Percentiles rank a stretch among this genome's conserved stretches.
Evolutionary conservation across 2,797 vertebrate genomes (phyloP).

Genomic region (Lophius americanus): DNA sequence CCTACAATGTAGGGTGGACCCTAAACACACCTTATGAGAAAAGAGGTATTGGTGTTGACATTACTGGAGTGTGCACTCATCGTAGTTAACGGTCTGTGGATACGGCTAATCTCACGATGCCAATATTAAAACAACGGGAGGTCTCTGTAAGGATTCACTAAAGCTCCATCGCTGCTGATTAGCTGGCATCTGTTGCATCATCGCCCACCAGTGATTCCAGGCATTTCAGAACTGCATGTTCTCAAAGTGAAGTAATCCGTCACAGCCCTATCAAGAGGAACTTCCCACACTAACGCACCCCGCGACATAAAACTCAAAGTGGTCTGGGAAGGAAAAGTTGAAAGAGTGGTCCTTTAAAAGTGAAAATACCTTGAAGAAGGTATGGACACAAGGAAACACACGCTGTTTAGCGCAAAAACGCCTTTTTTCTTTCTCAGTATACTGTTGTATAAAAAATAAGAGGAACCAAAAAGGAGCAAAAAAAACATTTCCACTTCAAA

Average conservation of each 20-base stretch:
- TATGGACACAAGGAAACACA: neutral
- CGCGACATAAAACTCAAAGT: conserved; percentile 45
- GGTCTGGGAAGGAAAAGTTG: conserved; percentile 32
- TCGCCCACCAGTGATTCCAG: conserved; percentile 50
- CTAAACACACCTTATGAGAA: conserved; percentile 1
- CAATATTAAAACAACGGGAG: conserved; percentile 63
- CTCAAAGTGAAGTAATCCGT: conserved; percentile 66
- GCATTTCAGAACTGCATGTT: conserved; percentile 66
- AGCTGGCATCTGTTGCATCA: conserved; percentile 73
- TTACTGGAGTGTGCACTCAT: conserved; percentile 20
- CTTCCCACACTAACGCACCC: conserved; percentile 58
- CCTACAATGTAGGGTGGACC: conserved; percentile 1
- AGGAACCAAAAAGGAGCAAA: too few species aligned
- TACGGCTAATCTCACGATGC: conserved; percentile 36
- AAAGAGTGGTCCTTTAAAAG: neutral
- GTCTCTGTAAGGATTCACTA: conserved; percentile 50
- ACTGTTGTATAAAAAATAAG: too few species aligned
- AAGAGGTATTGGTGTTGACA: conserved; percentile 7
- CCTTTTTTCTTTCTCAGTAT: too few species aligned
- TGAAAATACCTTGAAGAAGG: neutral
- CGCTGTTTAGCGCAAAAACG: too few species aligned
- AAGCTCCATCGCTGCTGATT: conserved; percentile 65
- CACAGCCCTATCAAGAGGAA: conserved; percentile 62
- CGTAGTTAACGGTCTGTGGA: conserved; percentile 40
- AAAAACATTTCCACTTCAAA: too few species aligned